Evolutionary conservation across 2,797 vertebrate species (phyloP).

Genomic region (Lemur catta): DNA sequence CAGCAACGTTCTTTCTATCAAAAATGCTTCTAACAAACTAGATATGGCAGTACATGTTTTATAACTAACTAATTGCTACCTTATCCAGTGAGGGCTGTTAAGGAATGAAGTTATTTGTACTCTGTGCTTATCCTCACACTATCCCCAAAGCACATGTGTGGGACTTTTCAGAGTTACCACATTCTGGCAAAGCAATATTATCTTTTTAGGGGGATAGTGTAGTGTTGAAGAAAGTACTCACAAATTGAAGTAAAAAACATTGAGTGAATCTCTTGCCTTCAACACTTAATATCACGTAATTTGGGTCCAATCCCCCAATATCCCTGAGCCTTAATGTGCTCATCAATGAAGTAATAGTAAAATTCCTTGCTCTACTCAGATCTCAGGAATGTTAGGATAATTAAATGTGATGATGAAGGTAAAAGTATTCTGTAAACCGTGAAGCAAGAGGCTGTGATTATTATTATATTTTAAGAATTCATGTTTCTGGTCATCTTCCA

Average conservation of each 20-base stretch:
- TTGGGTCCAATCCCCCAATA: background rate
- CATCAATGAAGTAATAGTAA: background rate
- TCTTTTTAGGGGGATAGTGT: background rate
- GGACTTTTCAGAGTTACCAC: background rate
- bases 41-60: background rate
- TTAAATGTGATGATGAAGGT: background rate
- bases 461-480: background rate
- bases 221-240: background rate
- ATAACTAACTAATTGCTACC: background rate
- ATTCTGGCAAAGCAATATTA: background rate
- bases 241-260: background rate
- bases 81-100: background rate
- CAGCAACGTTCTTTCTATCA: slow-evolving; percentile 6
- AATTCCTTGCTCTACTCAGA: background rate
- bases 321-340: background rate
- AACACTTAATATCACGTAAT: background rate
- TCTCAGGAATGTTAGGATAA: background rate
- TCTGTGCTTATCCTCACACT: background rate
- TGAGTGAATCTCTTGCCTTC: background rate
- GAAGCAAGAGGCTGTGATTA: background rate
- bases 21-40: slow-evolving; percentile 55
- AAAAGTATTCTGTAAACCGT: background rate
- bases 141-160: background rate
- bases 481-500: background rate
- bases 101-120: background rate